Evolutionary conservation across 2,888 invertebrate genomes (phyloP).

Genomic region (Agonopterix heracliana): DNA sequence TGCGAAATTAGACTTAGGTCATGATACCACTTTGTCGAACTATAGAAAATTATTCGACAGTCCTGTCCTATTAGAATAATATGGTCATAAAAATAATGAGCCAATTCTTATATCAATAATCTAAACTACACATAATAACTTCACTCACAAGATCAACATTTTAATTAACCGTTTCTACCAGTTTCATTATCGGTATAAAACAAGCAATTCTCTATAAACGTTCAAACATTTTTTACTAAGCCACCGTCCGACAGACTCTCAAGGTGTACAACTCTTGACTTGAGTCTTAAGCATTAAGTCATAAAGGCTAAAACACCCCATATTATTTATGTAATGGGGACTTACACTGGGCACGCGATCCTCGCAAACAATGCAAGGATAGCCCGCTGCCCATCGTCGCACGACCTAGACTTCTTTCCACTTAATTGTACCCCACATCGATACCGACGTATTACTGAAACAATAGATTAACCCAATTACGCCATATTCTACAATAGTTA

Average conservation of each 20-base stretch:
- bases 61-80: too few relatives aligned
- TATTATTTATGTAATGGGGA: constrained; percentile 72
- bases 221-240: constrained; percentile 1
- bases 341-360: constrained; percentile 70
- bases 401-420: constrained; percentile 71
- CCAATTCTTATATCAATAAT: too few relatives aligned
- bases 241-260: constrained; percentile 18
- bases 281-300: constrained; percentile 27
- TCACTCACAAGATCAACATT: too few relatives aligned
- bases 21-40: too few relatives aligned
- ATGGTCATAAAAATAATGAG: too few relatives aligned
- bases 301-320: constrained; percentile 37
- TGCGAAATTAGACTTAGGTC: too few relatives aligned
- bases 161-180: neutral
- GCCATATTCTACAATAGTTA: constrained; percentile 37
- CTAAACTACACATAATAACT: too few relatives aligned
- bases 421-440: constrained; percentile 65
- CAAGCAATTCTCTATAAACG: neutral
- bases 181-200: neutral
- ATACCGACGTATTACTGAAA: constrained; percentile 47
- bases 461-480: constrained; percentile 67
- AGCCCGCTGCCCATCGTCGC: constrained; percentile 31
- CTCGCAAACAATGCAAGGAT: constrained; percentile 71
- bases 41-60: too few relatives aligned
- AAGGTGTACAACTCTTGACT: constrained; percentile 39